Evolutionary conservation across 1,140 invertebrate species (phyloP).

Genomic region (Lordiphosa mommai): DNA sequence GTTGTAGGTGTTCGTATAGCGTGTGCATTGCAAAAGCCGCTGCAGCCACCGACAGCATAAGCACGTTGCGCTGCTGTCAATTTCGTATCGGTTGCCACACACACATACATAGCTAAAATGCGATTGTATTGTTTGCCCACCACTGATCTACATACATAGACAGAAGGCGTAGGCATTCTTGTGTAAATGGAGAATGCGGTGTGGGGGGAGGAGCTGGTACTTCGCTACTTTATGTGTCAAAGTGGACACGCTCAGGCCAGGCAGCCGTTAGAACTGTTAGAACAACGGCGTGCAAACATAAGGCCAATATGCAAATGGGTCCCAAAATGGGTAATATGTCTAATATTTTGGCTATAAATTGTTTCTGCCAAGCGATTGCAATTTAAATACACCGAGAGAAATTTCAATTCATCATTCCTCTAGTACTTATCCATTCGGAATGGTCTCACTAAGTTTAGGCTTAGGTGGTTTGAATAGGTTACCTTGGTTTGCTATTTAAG

Average conservation of each 20-base stretch:
- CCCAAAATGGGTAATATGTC: slow-evolving; percentile 59
- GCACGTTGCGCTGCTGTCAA: too few species aligned
- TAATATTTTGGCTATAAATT: slow-evolving; percentile 55
- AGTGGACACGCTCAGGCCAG: slow-evolving; percentile 59
- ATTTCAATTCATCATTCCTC: too few species aligned
- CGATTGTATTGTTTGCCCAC: too few species aligned
- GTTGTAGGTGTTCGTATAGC: too few species aligned
- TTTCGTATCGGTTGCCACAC: too few species aligned
- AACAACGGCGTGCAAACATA: slow-evolving; percentile 25
- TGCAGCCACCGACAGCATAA: too few species aligned
- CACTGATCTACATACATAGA: slow-evolving; percentile 26
- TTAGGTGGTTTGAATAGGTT: too few species aligned
- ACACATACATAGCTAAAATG: too few species aligned
- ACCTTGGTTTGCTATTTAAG: too few species aligned
- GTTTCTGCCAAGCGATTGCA: slow-evolving; percentile 19
- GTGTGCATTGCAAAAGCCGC: too few species aligned
- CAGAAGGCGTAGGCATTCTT: neutral
- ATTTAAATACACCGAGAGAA: slow-evolving; percentile 41
- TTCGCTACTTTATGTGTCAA: slow-evolving; percentile 63
- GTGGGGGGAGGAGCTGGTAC: neutral
- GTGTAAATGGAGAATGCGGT: neutral
- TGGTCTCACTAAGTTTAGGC: too few species aligned
- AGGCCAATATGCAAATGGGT: slow-evolving; percentile 63
- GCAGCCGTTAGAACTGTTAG: slow-evolving; percentile 25
- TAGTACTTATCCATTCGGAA: too few species aligned